phyloP scores from a whole-genome alignment of 2,888 invertebrate species.

The Dugesia japonica region DNA sequence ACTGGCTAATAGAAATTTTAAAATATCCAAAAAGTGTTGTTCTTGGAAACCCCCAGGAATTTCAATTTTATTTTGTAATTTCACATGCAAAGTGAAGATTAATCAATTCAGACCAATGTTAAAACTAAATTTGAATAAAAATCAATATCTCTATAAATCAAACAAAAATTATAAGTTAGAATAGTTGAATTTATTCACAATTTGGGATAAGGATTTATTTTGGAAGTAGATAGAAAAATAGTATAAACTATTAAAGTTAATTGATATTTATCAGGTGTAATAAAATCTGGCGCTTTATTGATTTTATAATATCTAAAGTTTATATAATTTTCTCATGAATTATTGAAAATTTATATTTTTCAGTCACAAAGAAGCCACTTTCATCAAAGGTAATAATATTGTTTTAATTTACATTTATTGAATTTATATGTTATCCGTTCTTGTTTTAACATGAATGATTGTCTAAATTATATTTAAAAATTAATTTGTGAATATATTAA shows the following conservation, averaged over 20 bases:
- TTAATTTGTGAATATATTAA: too few relatives aligned
- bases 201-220: background rate
- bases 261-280: too few relatives aligned
- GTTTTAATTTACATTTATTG: too few relatives aligned
- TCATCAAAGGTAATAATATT: background rate
- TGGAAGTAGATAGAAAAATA: too few relatives aligned
- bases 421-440: too few relatives aligned
- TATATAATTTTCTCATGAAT: too few relatives aligned
- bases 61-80: background rate
- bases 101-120: background rate
- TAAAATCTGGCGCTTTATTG: too few relatives aligned
- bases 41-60: background rate
- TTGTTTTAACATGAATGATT: too few relatives aligned
- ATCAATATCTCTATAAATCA: background rate
- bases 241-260: too few relatives aligned
- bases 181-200: background rate
- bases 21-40: background rate
- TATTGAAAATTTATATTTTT: background rate
- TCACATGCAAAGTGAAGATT: background rate
- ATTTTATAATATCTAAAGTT: too few relatives aligned
- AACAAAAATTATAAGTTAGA: background rate
- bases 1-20: background rate
- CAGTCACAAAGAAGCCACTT: background rate
- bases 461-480: too few relatives aligned
- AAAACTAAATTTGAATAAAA: background rate